A percentile compares a stretch with the other conserved stretches of the same genome.
Conservation (phyloP, 1,140 invertebrate genomes). For the Lepeophtheirus salmonis region DNA sequence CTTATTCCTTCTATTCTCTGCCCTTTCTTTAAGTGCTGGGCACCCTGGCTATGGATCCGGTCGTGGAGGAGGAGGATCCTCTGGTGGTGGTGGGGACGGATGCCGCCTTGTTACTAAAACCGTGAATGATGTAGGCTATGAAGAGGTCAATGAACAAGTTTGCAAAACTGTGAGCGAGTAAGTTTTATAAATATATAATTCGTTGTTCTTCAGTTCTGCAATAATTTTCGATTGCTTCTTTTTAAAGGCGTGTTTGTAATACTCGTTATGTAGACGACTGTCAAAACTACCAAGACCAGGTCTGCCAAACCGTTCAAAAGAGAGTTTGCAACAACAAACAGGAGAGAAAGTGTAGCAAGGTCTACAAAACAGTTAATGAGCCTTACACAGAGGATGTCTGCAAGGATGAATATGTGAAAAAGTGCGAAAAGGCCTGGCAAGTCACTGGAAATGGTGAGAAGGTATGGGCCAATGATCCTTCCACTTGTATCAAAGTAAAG, state of each 20-base stretch:
- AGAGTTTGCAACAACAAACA: neutral
- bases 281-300: neutral
- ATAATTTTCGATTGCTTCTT: neutral
- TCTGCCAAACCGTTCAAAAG: neutral
- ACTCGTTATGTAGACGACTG: neutral
- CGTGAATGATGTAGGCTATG: neutral
- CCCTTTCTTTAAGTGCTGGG: too few species aligned
- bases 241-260: neutral
- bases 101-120: neutral
- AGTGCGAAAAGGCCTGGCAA: conserved; percentile 2
- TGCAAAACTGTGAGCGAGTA: neutral
- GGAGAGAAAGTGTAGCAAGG: neutral
- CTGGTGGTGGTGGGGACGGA: neutral
- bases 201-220: neutral
- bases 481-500: neutral
- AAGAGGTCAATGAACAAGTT: too few species aligned
- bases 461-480: neutral
- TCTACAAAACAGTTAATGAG: neutral
- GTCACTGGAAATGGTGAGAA: neutral
- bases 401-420: neutral
- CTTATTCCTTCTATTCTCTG: too few species aligned
- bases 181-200: neutral
- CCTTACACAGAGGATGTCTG: neutral
- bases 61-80: neutral
- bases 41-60: too few species aligned